These are phyloP conservation scores for Pempheris klunzingeri DNA, from an alignment of 2,797 vertebrate genomes.

Conservation along the genomic window DNA sequence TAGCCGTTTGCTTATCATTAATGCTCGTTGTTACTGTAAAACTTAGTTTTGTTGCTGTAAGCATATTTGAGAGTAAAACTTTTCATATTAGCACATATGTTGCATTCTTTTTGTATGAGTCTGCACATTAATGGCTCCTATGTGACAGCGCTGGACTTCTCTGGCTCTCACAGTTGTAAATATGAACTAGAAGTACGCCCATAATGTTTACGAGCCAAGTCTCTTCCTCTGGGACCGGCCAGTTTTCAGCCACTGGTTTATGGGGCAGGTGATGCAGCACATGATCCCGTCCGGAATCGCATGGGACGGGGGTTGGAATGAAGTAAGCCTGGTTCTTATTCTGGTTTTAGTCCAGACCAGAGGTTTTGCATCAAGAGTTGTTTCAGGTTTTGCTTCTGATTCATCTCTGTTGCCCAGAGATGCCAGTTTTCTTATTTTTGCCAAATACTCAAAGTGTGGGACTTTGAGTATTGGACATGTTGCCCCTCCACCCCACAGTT, in stretches of 20 bases:
- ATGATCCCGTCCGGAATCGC: constrained; percentile 20
- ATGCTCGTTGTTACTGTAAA: not conserved
- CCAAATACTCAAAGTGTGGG: constrained; percentile 6
- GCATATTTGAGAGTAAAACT: constrained; percentile 13
- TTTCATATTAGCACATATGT: constrained; percentile 29
- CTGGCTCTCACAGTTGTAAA: constrained; percentile 43
- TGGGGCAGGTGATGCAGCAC: constrained; percentile 51
- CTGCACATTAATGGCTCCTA: constrained; percentile 38
- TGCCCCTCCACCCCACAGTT: constrained; percentile 42
- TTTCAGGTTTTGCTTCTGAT: constrained; percentile 16
- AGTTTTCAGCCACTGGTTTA: constrained; percentile 60
- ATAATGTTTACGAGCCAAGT: constrained; percentile 59
- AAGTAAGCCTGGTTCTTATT: constrained; percentile 15
- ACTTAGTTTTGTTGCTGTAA: constrained; percentile 7
- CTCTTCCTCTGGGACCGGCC: constrained; percentile 60
- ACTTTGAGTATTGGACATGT: constrained; percentile 34
- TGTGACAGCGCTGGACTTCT: constrained; percentile 54
- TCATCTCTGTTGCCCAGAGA: constrained; percentile 2
- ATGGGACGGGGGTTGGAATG: constrained; percentile 19
- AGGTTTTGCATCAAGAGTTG: constrained; percentile 6
- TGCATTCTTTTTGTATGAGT: constrained; percentile 41
- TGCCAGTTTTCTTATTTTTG: constrained; percentile 19
- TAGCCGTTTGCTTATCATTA: not conserved
- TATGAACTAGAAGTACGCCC: constrained; percentile 45
- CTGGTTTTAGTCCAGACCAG: constrained; percentile 1